A percentile compares a stretch with the other conserved stretches of the same genome.
Conservation (phyloP, 30 jellyfish, hydroid and myxozoan species). For the Turritopsis dohrnii region DNA sequence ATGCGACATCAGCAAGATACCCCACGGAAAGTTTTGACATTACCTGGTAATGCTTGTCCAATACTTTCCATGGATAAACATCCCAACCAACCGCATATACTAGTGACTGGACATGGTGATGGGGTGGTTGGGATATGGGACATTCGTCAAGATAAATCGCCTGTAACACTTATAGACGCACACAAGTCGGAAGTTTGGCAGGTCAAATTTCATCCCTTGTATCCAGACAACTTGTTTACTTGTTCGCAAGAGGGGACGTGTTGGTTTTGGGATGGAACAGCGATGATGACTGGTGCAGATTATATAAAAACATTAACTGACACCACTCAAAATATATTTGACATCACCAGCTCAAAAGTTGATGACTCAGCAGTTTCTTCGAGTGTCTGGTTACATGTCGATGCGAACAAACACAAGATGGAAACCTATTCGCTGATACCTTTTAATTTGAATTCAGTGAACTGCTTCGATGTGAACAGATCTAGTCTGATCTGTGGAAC, state of each 20-base stretch:
- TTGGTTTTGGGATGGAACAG: slow-evolving; percentile 97
- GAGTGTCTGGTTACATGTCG: slow-evolving; percentile 73
- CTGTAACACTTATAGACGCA: slow-evolving; percentile 79
- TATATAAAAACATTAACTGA: slow-evolving; percentile 16
- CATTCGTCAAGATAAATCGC: slow-evolving; percentile 64
- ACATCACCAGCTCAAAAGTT: background rate
- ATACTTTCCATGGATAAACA: slow-evolving; percentile 69
- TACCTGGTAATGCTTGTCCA: slow-evolving; percentile 84
- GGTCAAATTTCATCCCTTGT: slow-evolving; percentile 69
- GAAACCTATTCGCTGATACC: slow-evolving; percentile 90
- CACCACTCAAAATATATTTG: slow-evolving; percentile 10
- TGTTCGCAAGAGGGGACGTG: slow-evolving; percentile 95
- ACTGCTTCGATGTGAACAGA: slow-evolving; percentile 58
- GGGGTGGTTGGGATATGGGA: slow-evolving; percentile 94
- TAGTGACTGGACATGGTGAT: slow-evolving; percentile 89
- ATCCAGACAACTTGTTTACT: slow-evolving; percentile 90
- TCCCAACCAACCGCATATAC: slow-evolving; percentile 81
- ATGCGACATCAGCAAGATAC: slow-evolving; percentile 36
- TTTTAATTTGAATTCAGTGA: slow-evolving; percentile 57
- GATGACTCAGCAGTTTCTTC: background rate
- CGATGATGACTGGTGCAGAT: slow-evolving; percentile 37
- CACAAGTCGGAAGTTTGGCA: slow-evolving; percentile 84
- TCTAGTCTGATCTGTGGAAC: slow-evolving; percentile 75
- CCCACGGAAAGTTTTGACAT: slow-evolving; percentile 44
- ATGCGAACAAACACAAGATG: slow-evolving; percentile 76